Evolutionary conservation across 92 coral and sea anemone species (phyloP).

Genomic region (Plumapathes pennacea): DNA sequence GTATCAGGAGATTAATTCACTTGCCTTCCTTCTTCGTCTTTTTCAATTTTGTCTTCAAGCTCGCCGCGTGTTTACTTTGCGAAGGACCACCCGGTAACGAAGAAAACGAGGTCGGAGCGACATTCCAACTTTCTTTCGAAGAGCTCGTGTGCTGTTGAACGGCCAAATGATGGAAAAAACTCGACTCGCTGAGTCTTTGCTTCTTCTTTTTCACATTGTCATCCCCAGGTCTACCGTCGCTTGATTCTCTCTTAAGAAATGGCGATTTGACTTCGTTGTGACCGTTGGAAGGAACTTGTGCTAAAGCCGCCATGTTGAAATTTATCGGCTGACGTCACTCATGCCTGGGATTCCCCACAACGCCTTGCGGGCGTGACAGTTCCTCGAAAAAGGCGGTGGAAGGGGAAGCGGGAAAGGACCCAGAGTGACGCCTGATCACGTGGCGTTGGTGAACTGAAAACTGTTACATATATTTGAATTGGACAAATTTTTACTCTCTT

Average conservation of each 20-base stretch:
- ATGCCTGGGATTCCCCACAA: no score
- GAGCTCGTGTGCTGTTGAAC: conserved; percentile 53
- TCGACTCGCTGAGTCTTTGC: conserved; percentile 1
- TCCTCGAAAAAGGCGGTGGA: no score
- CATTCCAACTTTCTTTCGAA: conserved; percentile 87
- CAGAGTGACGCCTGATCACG: no score
- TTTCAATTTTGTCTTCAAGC: conserved; percentile 85
- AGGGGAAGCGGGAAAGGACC: no score
- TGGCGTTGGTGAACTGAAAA: no score
- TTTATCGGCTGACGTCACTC: no score
- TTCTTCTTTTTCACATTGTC: conserved; percentile 77
- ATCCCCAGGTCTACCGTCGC: conserved; percentile 36
- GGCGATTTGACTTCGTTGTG: conserved; percentile 48
- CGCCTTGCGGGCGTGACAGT: no score
- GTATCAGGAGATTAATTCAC: background rate
- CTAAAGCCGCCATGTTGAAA: conserved; percentile 68
- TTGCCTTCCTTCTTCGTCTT: conserved; percentile 93
- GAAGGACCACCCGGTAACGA: conserved; percentile 80
- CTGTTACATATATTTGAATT: no score
- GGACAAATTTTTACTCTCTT: no score
- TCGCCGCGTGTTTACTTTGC: conserved; percentile 68
- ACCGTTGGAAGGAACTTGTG: conserved; percentile 63
- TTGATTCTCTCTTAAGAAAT: conserved; percentile 43
- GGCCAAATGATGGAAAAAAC: conserved; percentile 13
- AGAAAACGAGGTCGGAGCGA: conserved; percentile 66